phyloP scores from a whole-genome alignment of 1,140 invertebrate species.

The Brachionus angularis region DNA sequence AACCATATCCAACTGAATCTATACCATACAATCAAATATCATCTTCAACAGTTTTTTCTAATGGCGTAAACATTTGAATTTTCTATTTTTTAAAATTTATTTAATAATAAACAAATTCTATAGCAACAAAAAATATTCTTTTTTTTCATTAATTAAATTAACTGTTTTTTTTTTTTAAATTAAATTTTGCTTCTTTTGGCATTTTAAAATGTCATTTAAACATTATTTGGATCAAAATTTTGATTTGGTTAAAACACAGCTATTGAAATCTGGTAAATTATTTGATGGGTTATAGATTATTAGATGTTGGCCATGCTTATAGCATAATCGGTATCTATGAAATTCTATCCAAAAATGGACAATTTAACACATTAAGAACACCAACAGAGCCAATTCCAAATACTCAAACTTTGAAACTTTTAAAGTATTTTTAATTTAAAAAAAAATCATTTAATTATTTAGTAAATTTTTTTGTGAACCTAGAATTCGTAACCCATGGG shows the following conservation, averaged over 20 bases:
- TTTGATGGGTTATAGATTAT: too few species aligned
- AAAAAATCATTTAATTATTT: slow-evolving; percentile 46
- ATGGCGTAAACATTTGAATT: too few species aligned
- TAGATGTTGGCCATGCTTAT: slow-evolving; percentile 62
- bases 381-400: background rate
- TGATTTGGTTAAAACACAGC: background rate
- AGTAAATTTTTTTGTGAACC: slow-evolving; percentile 54
- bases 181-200: too few species aligned
- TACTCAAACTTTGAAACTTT: background rate
- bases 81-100: too few species aligned
- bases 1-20: too few species aligned
- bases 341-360: slow-evolving; percentile 63
- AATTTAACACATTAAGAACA: background rate
- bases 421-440: slow-evolving; percentile 48
- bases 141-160: too few species aligned
- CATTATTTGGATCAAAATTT: slow-evolving; percentile 34
- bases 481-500: background rate
- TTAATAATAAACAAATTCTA: background rate
- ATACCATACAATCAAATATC: too few species aligned
- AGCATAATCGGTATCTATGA: slow-evolving; percentile 63
- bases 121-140: too few species aligned
- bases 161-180: too few species aligned
- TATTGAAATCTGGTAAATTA: slow-evolving; percentile 27
- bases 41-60: too few species aligned
- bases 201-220: background rate